Evolutionary conservation across 1,140 invertebrate genomes (phyloP).

Genomic region (Acromyrmex echinatior): DNA sequence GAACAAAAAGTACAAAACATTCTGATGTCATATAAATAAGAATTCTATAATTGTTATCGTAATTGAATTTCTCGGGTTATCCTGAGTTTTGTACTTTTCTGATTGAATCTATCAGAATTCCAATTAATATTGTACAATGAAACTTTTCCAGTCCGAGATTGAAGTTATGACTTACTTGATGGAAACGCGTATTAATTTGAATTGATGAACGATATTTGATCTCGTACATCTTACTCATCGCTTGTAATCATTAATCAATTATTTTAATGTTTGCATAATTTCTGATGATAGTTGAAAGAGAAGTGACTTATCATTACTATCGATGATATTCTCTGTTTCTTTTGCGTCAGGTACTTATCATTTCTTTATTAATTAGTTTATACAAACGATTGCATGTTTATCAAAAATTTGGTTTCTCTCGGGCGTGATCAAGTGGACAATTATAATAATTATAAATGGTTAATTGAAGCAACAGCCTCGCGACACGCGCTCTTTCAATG

Average conservation of each 20-base stretch:
- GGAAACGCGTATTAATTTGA: too few relatives aligned
- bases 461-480: slow-evolving; percentile 37
- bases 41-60: too few relatives aligned
- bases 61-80: too few relatives aligned
- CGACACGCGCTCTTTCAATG: slow-evolving; percentile 34
- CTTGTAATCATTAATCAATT: neutral
- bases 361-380: neutral
- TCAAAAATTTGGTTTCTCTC: neutral
- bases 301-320: neutral
- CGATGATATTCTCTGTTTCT: neutral
- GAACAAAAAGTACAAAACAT: too few relatives aligned
- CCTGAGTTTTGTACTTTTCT: too few relatives aligned
- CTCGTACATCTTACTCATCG: neutral
- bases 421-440: neutral
- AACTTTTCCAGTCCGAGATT: too few relatives aligned
- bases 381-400: neutral
- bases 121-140: too few relatives aligned
- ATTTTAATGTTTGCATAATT: slow-evolving; percentile 5
- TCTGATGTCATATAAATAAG: too few relatives aligned
- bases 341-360: neutral
- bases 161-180: too few relatives aligned
- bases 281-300: neutral
- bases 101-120: too few relatives aligned
- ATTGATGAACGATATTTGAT: neutral
- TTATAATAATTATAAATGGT: neutral